Evolutionary conservation across 2,113 vertebrate species (phyloP).

Genomic region (Nettapus auritus): DNA sequence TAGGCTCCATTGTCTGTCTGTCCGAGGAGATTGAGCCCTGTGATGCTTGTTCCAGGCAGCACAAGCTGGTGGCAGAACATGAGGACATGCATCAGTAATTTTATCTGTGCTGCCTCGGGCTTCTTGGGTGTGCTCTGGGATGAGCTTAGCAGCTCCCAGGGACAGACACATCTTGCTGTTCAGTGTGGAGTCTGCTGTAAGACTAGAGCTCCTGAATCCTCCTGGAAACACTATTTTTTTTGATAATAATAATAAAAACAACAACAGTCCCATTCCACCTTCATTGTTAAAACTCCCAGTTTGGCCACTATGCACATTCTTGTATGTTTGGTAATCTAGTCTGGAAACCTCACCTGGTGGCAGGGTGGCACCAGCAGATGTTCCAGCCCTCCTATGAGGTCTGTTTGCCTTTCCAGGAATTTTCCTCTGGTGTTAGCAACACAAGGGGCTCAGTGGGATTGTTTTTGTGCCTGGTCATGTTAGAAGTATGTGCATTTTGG

Average conservation of each 20-base stretch:
- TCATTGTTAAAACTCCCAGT: not conserved
- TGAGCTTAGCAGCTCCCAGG: not conserved
- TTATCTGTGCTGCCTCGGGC: not conserved
- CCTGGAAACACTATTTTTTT: not conserved
- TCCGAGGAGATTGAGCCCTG: not conserved
- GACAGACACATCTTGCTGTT: not conserved
- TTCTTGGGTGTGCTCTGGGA: not conserved
- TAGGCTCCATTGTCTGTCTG: not conserved
- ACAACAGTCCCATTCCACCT: not conserved
- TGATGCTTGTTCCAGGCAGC: not conserved
- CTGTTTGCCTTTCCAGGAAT: not conserved
- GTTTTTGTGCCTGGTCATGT: not conserved
- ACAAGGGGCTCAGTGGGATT: not conserved
- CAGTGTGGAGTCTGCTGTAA: not conserved
- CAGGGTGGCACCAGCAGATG: not conserved
- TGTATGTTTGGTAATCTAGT: not conserved
- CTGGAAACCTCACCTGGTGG: not conserved
- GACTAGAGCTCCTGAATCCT: not conserved
- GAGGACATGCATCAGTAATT: not conserved
- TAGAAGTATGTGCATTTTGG: not conserved
- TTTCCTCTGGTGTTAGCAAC: not conserved
- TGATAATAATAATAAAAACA: not conserved
- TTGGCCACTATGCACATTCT: not conserved
- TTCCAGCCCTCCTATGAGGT: not conserved
- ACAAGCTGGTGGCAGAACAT: not conserved